A percentile compares a stretch with the other conserved stretches of the same genome.
phyloP scores from a whole-genome alignment of 37 sponge, comb jelly and placozoan genomes.

The Lycopodina hypogea region DNA sequence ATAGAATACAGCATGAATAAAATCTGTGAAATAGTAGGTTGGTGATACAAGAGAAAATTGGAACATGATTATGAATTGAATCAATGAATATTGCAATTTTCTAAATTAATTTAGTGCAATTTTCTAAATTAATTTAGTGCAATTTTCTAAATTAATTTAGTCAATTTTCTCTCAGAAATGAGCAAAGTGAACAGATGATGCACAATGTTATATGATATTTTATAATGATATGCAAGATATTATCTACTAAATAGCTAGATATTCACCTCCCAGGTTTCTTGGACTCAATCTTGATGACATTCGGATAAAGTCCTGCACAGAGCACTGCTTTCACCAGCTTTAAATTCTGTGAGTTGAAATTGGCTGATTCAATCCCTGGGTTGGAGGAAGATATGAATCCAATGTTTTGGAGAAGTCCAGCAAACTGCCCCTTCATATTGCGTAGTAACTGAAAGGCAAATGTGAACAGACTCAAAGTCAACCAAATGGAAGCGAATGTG shows the following conservation, averaged over 20 bases:
- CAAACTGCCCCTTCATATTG: constrained; percentile 78
- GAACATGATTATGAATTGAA: neutral
- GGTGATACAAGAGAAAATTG: neutral
- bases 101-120: too few species aligned
- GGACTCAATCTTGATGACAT: constrained; percentile 64
- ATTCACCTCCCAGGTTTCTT: constrained; percentile 29
- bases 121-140: too few species aligned
- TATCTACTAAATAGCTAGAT: too few species aligned
- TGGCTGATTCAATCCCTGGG: constrained; percentile 39
- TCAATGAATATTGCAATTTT: neutral
- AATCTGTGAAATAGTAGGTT: neutral
- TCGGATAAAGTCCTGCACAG: constrained; percentile 84
- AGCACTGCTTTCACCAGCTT: constrained; percentile 76
- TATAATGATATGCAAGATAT: too few species aligned
- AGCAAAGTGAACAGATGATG: too few species aligned
- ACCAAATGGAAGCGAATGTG: too few species aligned
- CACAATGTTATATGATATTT: too few species aligned
- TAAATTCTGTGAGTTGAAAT: constrained; percentile 63
- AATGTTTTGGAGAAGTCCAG: constrained; percentile 60
- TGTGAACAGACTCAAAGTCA: too few species aligned
- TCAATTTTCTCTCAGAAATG: too few species aligned
- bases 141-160: too few species aligned
- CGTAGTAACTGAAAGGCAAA: constrained; percentile 44
- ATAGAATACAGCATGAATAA: too few species aligned
- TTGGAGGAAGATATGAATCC: constrained; percentile 60